phyloP scores from a whole-genome alignment of 2,113 vertebrate species.

The Cinclus mexicanus region DNA sequence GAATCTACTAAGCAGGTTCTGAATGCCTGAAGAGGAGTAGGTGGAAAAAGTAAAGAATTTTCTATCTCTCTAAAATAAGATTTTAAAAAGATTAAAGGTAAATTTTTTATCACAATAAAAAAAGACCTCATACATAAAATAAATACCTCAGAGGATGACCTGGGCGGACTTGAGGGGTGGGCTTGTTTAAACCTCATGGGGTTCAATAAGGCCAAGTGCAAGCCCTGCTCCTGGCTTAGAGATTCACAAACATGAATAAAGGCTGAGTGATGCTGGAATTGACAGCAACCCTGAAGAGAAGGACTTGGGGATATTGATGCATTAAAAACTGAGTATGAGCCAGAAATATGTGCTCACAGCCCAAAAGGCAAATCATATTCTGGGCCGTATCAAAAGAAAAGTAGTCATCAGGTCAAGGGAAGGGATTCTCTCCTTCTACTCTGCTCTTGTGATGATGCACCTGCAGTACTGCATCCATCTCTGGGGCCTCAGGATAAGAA shows the following conservation, averaged over 20 bases:
- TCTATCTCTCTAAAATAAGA: background rate
- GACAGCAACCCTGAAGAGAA: background rate
- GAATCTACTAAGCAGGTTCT: background rate
- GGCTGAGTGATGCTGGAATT: background rate
- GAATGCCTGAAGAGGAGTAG: background rate
- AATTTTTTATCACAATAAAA: background rate
- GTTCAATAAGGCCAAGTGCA: background rate
- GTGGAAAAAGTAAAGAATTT: background rate
- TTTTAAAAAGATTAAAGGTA: background rate
- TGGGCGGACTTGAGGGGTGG: background rate
- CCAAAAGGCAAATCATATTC: background rate
- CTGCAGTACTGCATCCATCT: background rate
- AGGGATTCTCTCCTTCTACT: background rate
- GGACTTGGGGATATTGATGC: background rate
- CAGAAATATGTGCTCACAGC: fast-evolving
- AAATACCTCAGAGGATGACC: background rate
- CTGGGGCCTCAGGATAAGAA: background rate
- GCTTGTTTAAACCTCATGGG: fast-evolving
- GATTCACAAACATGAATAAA: background rate
- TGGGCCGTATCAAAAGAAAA: background rate
- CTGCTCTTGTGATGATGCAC: fast-evolving
- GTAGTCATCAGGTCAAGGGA: background rate
- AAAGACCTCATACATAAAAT: background rate
- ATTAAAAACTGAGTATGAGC: background rate
- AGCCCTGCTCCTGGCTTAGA: background rate